These are phyloP conservation scores for Sthenelais limicola DNA, from an alignment of 2,888 invertebrate genomes.

Conservation along the genomic window DNA sequence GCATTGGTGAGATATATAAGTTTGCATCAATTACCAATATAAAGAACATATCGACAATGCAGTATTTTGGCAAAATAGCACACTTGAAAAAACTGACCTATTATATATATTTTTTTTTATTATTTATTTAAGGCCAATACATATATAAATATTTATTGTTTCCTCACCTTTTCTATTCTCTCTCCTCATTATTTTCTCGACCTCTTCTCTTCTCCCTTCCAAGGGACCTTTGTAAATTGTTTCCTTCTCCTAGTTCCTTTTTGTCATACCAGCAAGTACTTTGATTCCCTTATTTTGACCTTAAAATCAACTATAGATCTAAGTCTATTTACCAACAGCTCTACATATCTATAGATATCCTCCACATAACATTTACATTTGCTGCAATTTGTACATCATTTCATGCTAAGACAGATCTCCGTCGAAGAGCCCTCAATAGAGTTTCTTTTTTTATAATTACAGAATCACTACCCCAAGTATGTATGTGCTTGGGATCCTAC, in stretches of 20 bases:
- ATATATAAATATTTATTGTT: neutral
- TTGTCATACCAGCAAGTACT: too few species aligned
- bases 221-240: too few species aligned
- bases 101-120: neutral
- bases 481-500: constrained; percentile 18
- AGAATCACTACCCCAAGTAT: neutral
- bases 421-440: neutral
- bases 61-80: neutral
- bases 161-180: neutral
- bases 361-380: too few species aligned
- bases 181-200: too few species aligned
- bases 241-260: too few species aligned
- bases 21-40: neutral
- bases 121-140: neutral
- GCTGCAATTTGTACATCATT: too few species aligned
- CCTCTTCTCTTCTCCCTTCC: too few species aligned
- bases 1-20: constrained; percentile 9
- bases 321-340: too few species aligned
- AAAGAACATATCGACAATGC: neutral
- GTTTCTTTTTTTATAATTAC: neutral
- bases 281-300: too few species aligned
- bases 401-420: neutral
- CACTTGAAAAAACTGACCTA: neutral
- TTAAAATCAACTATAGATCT: too few species aligned
- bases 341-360: too few species aligned